phyloP scores from a whole-genome alignment of 2,113 vertebrate genomes.

The Aplodontia rufa region DNA sequence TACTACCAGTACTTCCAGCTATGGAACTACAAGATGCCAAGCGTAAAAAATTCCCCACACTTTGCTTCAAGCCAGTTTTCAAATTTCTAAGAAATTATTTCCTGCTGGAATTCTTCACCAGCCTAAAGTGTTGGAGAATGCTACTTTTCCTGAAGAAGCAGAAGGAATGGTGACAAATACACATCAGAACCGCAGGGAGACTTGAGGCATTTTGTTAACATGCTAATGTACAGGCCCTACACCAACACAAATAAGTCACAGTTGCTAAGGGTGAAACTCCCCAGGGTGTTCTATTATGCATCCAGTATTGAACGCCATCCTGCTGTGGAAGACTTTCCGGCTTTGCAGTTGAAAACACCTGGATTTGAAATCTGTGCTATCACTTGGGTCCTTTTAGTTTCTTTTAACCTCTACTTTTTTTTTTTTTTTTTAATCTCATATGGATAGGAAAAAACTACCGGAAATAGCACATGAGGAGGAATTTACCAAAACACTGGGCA shows the following conservation, averaged over 20 bases:
- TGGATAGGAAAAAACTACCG: neutral
- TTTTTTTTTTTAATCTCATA: no score
- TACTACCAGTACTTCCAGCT: neutral
- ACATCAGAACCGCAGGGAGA: neutral
- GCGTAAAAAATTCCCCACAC: neutral
- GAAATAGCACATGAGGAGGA: neutral
- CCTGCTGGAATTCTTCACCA: neutral
- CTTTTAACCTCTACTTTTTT: neutral
- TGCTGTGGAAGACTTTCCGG: neutral
- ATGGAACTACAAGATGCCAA: neutral
- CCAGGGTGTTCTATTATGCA: neutral
- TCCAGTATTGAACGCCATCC: neutral
- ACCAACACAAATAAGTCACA: neutral
- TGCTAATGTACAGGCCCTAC: neutral
- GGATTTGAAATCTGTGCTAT: neutral
- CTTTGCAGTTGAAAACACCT: neutral
- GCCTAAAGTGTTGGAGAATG: neutral
- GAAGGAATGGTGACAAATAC: fast-evolving
- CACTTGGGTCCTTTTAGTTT: neutral
- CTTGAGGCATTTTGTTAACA: neutral
- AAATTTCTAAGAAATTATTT: neutral
- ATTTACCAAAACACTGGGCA: neutral
- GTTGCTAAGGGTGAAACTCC: neutral
- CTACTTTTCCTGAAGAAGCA: neutral
- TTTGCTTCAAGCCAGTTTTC: neutral